Conservation (phyloP, 2,888 invertebrate genomes). For the Schizotus pectinicornis region DNA sequence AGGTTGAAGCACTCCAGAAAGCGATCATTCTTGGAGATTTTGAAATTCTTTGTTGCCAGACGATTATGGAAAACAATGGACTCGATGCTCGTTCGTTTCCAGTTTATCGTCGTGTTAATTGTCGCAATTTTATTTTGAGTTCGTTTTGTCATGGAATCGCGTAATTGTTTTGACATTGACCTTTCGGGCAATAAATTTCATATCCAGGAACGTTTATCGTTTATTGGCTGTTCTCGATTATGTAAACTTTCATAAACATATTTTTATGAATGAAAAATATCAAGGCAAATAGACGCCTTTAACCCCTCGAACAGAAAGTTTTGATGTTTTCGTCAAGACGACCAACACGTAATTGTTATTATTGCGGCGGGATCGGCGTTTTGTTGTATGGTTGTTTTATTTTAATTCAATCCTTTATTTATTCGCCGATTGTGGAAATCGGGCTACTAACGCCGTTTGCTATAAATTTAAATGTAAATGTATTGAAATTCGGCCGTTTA, state of each 20-base stretch:
- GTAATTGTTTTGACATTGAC: constrained; percentile 24
- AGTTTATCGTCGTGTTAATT: too few species aligned
- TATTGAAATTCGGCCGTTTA: constrained; percentile 13
- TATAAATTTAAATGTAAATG: constrained; percentile 3
- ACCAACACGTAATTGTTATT: not conserved
- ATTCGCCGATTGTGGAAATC: not conserved
- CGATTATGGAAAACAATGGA: too few species aligned
- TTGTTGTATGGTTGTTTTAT: constrained; percentile 5
- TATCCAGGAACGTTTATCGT: constrained; percentile 8
- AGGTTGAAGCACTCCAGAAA: too few species aligned
- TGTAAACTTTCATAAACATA: constrained; percentile 18
- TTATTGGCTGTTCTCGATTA: constrained; percentile 8
- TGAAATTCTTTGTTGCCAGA: not conserved
- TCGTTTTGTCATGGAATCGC: not conserved
- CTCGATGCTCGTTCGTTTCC: too few species aligned
- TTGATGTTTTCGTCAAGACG: constrained; percentile 5
- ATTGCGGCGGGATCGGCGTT: too few species aligned
- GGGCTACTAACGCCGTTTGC: too few species aligned
- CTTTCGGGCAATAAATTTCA: constrained; percentile 9
- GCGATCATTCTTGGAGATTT: not conserved
- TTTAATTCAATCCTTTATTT: constrained; percentile 12
- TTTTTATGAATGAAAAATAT: constrained; percentile 25
- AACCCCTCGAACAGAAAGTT: constrained; percentile 15
- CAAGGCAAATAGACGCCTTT: constrained; percentile 10
- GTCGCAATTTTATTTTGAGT: not conserved